Evolutionary conservation across 2,888 invertebrate genomes (phyloP), one percentile per base, ranked within the genome.

Genomic region (Drosophila paranaensis): DNA sequence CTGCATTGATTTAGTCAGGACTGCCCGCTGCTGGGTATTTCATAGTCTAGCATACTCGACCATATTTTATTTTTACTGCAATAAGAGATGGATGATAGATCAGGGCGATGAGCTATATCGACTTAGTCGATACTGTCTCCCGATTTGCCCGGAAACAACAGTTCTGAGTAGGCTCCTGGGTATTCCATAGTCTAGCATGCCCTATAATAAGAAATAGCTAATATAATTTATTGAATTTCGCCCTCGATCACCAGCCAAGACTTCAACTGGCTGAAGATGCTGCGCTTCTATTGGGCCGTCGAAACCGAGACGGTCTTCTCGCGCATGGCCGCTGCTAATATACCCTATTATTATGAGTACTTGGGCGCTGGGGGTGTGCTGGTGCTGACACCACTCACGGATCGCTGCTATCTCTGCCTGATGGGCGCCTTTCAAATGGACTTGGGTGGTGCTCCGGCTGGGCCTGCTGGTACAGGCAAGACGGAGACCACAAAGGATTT

Each of bases 401-500:
- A 98, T 93, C 95, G 93, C 14, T 97, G 97, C 91, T 98, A 97
- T 92, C 93, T 98, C 6, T 97, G 97, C 90, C 93, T 98, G 39
- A 97, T 98, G 97, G 97, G 97, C 11, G 97, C 97, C 0, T 93
- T 98, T 14, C 97, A 97, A 92, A 93, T 97, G 86, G 97, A 98
- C 93, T 93, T 98, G 78, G 97, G 97, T 20, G 98, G 98, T 2
- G 97, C 98, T 0, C 97, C 97, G 0, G 97, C 97, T 0, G 98
- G 97, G 0, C 97, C 97, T 0, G 96, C 96, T 4, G 97, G 96
- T 13, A 97, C 97, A 0, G 97, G 97, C 33, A 98, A 98, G 93
- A 98, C 97, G 0, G 97, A 98, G 92, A 97, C 97, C 0, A 97
- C 97, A 0, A 98, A 97, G 91, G 97, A 97, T 93, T 93, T 98